Evolutionary conservation across 2,797 vertebrate genomes (phyloP).

Genomic region (Sciurus carolinensis): DNA sequence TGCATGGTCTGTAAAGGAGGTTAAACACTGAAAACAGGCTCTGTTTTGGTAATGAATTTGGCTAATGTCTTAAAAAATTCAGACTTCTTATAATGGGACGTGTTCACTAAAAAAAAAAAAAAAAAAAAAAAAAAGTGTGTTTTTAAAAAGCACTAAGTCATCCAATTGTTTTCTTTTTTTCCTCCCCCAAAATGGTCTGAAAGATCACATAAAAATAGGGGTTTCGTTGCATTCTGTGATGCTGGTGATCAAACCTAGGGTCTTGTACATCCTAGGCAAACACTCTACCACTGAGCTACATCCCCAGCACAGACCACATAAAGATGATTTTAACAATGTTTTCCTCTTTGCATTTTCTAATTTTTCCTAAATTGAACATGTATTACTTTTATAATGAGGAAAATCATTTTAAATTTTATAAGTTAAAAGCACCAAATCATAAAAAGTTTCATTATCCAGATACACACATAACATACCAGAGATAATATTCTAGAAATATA

Average conservation of each 20-base stretch:
- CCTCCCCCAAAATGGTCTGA: background rate
- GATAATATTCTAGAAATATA: background rate
- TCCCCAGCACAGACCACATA: no score
- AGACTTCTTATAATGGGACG: background rate
- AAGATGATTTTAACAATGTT: background rate
- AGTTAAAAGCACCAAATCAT: background rate
- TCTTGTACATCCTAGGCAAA: no score
- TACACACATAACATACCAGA: background rate
- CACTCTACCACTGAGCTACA: no score
- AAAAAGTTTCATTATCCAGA: background rate
- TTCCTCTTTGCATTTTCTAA: slow-evolving; percentile 38
- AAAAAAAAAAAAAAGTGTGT: no score
- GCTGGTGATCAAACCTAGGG: no score
- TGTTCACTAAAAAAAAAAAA: background rate
- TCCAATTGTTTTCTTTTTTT: background rate
- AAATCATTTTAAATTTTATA: background rate
- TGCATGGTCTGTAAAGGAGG: background rate
- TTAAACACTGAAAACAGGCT: background rate
- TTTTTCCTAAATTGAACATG: slow-evolving; percentile 15
- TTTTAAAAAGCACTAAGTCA: background rate
- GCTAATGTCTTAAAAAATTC: background rate
- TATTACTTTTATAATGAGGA: slow-evolving; percentile 36
- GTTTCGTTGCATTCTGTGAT: background rate
- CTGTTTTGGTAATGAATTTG: background rate
- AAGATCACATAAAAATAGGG: background rate